These are phyloP conservation scores for Dendrolimus houi DNA, from an alignment of 2,888 invertebrate species.

Conservation along the genomic window DNA sequence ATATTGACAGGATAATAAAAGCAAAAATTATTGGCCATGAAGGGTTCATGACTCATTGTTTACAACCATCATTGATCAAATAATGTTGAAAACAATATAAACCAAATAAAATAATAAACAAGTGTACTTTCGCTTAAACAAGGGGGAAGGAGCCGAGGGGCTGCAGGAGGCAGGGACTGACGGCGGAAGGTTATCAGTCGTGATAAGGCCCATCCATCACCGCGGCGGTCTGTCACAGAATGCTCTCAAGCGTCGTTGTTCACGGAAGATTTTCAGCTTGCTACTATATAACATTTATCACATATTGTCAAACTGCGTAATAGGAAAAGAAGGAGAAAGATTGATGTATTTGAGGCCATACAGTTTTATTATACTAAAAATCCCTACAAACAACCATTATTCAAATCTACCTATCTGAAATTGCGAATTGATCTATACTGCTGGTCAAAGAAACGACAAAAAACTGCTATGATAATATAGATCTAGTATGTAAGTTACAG, in stretches of 20 bases:
- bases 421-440: no score
- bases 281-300: neutral
- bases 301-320: neutral
- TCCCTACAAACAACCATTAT: no score
- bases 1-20: no score
- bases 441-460: no score
- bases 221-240: slow-evolving; percentile 34
- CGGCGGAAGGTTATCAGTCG: slow-evolving; percentile 61
- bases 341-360: neutral
- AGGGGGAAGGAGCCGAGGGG: slow-evolving; percentile 13
- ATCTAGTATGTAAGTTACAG: no score
- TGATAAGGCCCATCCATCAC: slow-evolving; percentile 71
- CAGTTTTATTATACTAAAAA: no score
- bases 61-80: no score
- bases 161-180: slow-evolving; percentile 26
- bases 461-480: no score
- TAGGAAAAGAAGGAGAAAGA: neutral
- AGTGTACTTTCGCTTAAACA: slow-evolving; percentile 3
- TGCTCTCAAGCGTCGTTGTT: slow-evolving; percentile 27
- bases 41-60: no score
- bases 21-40: no score
- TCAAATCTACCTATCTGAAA: no score
- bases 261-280: slow-evolving; percentile 50
- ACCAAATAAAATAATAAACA: neutral
- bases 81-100: neutral